Conservation (phyloP, 2,888 invertebrate genomes). For the Melanargia galathea region DNA sequence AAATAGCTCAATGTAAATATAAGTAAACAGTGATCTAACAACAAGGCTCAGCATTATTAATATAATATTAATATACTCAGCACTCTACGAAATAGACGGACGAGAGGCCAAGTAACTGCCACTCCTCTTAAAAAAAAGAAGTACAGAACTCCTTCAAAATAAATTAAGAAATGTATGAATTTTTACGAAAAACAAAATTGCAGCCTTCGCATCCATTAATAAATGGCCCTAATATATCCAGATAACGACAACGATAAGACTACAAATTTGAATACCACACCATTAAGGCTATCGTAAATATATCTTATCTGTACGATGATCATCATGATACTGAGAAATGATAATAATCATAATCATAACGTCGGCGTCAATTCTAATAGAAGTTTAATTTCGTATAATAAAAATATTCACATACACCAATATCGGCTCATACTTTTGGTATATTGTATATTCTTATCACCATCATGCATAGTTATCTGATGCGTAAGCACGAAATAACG, state of each 20-base stretch:
- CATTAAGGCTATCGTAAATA: constrained; percentile 7
- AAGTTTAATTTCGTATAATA: constrained; percentile 2
- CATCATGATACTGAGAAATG: constrained; percentile 8
- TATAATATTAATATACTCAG: too few relatives aligned
- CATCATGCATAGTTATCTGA: constrained; percentile 21
- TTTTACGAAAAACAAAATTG: not conserved
- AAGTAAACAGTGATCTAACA: too few relatives aligned
- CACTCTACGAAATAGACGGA: too few relatives aligned
- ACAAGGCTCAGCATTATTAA: too few relatives aligned
- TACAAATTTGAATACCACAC: not conserved
- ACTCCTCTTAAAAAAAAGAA: too few relatives aligned
- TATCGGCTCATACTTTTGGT: not conserved
- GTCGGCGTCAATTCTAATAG: not conserved
- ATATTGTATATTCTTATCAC: constrained; percentile 26
- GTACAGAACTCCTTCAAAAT: too few relatives aligned
- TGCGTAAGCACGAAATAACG: not conserved
- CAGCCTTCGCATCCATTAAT: not conserved
- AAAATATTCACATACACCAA: constrained; percentile 8
- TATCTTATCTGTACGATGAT: constrained; percentile 7
- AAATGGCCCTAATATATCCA: not conserved
- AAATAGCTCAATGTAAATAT: too few relatives aligned
- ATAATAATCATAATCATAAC: not conserved
- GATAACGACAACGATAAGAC: too few relatives aligned
- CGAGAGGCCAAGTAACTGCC: too few relatives aligned
- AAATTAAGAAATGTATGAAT: too few relatives aligned